Evolutionary conservation across 2,113 vertebrate species (phyloP), one percentile per base, ranked within the genome.

Genomic region (Willisornis vidua): DNA sequence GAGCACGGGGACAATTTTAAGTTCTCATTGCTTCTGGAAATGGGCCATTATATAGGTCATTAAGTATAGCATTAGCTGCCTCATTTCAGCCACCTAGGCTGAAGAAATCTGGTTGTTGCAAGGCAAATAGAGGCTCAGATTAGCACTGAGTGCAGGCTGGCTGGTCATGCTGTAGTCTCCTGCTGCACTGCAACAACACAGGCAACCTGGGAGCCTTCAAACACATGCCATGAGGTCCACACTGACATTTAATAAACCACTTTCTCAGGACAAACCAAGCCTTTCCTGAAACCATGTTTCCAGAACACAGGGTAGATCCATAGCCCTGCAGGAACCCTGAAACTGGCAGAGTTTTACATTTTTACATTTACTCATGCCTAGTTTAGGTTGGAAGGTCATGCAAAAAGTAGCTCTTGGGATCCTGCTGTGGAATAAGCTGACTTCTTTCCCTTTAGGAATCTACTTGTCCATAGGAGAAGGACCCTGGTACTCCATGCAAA

Each of bases 41-140:
- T 54, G 77, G 93, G 73, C 62, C 81, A 66, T 94, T 95, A 94
- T 91, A 79, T 96, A 95, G 92, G 92, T 88, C 96, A 93, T 93
- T 94, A 92, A 80, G 83, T 94, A 70, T 19, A 89, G 81, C 57
- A 66, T 87, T 89, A 89, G 14, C 86, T 93, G 81, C 54, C 86
- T 93, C 89, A 91, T 90, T 95, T 95, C 93, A 95, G 80, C 57
- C 31, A 87, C 23, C 35, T 45, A 57, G 51, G 45, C 54, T 95
- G 80, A 54, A 91, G 89, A 92, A 91, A 75, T 76, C 37, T 86
- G 79, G 43, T 59, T 85, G 76, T 82, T 91, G 61, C 59, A 92
- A 87, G 68, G 89, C 86, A 84, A 87, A 81, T 65, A 94, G 83
- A 84, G 62, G 41, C 58, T 75, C 4, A 12, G 52, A 29, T 72